A percentile compares a stretch with the other conserved stretches of the same genome.
Conservation (phyloP, 2,113 vertebrate species). For the Neodon shergylaensis region DNA sequence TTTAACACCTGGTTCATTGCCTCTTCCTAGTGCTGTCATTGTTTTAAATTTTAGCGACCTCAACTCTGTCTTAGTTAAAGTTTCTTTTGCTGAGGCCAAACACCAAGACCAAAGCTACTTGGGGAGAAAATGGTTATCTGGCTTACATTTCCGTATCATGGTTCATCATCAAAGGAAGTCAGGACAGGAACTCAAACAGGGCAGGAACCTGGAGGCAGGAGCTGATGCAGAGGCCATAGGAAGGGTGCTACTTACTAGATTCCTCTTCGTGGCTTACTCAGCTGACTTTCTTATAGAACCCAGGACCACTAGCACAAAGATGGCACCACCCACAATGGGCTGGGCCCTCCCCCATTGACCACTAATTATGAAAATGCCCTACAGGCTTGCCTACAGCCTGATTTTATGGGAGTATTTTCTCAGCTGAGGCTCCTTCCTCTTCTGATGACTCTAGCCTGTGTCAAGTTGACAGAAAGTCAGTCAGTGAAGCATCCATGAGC, state of each 20-base stretch:
- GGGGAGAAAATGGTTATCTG: background rate
- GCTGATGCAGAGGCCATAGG: background rate
- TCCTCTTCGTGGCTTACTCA: background rate
- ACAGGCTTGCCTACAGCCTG: background rate
- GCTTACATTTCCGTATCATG: background rate
- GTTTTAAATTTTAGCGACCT: constrained; percentile 8
- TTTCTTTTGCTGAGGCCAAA: background rate
- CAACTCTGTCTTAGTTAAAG: background rate
- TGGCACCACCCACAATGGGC: no score
- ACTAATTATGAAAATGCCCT: background rate
- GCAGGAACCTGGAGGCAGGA: background rate
- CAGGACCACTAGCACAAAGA: background rate
- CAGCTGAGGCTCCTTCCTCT: background rate
- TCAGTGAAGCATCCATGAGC: background rate
- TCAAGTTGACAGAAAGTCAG: background rate
- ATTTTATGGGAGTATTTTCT: background rate
- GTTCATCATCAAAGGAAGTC: background rate
- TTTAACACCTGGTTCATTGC: background rate
- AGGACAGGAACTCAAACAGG: background rate
- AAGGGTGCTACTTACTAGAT: background rate
- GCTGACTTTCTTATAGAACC: background rate
- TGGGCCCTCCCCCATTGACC: background rate
- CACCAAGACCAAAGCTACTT: background rate
- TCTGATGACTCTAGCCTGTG: background rate
- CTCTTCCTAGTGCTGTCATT: background rate